Percentiles rank a stretch among this genome's conserved stretches.
Conservation (phyloP, 2,797 vertebrate genomes). For the Halcyon badia region DNA sequence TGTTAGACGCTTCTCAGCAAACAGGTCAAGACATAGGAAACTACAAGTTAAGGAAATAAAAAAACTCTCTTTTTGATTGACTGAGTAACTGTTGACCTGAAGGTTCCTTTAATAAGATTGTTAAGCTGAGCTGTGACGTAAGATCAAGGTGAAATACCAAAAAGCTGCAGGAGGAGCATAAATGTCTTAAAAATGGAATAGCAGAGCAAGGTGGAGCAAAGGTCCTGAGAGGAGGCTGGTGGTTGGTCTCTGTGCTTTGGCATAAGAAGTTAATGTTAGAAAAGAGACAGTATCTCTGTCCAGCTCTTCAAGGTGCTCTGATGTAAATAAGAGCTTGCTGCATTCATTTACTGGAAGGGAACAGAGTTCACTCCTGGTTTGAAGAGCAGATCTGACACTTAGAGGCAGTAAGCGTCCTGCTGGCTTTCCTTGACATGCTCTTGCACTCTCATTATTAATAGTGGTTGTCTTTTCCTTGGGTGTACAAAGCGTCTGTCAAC, state of each 20-base stretch:
- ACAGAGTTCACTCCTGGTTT: conserved; percentile 67
- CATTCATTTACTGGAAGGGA: conserved; percentile 76
- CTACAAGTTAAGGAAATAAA: neutral
- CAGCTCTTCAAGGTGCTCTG: conserved; percentile 25
- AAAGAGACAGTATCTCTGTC: conserved; percentile 74
- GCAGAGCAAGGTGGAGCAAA: neutral
- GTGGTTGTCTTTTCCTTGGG: neutral
- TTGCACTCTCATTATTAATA: neutral
- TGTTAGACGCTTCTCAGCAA: neutral
- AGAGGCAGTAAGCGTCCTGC: neutral
- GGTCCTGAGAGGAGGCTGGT: neutral
- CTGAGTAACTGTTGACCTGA: conserved; percentile 1
- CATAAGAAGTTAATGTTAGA: conserved; percentile 75
- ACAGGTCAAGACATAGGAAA: neutral
- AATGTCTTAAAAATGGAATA: neutral
- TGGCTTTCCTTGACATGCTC: neutral
- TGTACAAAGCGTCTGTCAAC: neutral
- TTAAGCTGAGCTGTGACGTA: neutral
- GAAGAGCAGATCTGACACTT: conserved; percentile 62
- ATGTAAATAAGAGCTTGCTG: conserved; percentile 74
- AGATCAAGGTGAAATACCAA: conserved; percentile 29
- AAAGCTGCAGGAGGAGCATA: neutral
- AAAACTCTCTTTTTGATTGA: neutral
- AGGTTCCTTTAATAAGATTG: conserved; percentile 26
- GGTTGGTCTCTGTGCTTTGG: conserved; percentile 18